Percentiles rank a stretch among this genome's conserved stretches.
Evolutionary conservation across 1,140 invertebrate genomes (phyloP).

Genomic region (Cherax destructor): DNA sequence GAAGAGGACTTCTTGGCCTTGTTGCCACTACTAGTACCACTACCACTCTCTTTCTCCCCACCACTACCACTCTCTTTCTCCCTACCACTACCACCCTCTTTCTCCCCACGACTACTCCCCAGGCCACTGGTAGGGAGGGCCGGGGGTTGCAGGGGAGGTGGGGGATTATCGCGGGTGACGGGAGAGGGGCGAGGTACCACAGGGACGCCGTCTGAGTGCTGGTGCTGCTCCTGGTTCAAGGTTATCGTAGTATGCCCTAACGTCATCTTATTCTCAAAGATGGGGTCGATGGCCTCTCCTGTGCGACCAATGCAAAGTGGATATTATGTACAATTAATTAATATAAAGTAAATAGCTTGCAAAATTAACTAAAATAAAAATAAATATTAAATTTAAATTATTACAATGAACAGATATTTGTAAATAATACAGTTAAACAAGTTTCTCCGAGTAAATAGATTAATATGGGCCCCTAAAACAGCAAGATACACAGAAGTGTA

Average conservation of each 20-base stretch:
- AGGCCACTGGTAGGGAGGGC: neutral
- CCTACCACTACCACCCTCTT: neutral
- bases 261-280: slow-evolving; percentile 10
- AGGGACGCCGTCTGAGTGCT: neutral
- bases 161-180: neutral
- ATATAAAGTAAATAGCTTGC: no score
- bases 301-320: neutral
- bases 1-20: slow-evolving; percentile 19
- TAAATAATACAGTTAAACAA: no score
- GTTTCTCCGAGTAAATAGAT: no score
- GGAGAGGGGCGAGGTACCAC: neutral
- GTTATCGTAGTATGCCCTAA: neutral
- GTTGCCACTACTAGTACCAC: neutral
- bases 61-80: neutral
- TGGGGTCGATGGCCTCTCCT: slow-evolving; percentile 61
- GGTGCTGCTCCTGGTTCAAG: neutral
- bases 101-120: neutral
- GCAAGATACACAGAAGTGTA: no score
- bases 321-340: no score
- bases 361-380: no score
- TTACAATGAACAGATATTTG: no score
- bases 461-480: no score
- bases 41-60: neutral
- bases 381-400: no score
- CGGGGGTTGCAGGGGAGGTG: neutral